phyloP scores from a whole-genome alignment of 2,797 vertebrate genomes.

The Octomys mimax region DNA sequence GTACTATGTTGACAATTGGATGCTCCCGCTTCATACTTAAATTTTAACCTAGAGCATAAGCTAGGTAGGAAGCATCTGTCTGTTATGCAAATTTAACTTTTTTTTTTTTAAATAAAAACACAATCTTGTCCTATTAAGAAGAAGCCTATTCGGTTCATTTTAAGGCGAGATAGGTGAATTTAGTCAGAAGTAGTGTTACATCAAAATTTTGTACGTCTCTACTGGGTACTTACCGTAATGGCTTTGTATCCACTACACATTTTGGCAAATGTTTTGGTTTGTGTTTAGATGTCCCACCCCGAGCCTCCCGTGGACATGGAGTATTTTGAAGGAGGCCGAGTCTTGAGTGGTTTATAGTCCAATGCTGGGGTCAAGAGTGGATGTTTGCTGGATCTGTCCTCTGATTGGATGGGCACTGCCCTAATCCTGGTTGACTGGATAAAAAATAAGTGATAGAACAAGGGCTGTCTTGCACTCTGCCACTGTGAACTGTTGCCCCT shows the following conservation, averaged over 20 bases:
- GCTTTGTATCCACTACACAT: not conserved
- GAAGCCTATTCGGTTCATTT: not conserved
- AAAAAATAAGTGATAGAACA: too few relatives aligned
- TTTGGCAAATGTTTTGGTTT: not conserved
- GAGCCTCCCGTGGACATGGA: too few relatives aligned
- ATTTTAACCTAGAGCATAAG: not conserved
- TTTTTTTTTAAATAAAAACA: too few relatives aligned
- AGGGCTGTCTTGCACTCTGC: too few relatives aligned
- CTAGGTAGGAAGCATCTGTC: not conserved
- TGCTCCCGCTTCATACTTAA: not conserved
- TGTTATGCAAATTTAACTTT: not conserved
- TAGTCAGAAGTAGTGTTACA: not conserved
- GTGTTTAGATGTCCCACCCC: too few relatives aligned
- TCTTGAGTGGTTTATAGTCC: too few relatives aligned
- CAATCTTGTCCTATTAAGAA: not conserved
- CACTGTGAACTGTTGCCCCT: too few relatives aligned
- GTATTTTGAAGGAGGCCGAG: too few relatives aligned
- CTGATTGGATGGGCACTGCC: too few relatives aligned
- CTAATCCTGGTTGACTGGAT: too few relatives aligned
- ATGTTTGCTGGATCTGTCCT: too few relatives aligned
- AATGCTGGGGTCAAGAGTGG: too few relatives aligned
- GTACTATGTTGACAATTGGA: not conserved
- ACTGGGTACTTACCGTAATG: not conserved
- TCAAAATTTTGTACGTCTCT: not conserved
- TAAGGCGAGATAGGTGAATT: not conserved